phyloP scores from a whole-genome alignment of 1,140 invertebrate species.

The Panulirus ornatus region DNA sequence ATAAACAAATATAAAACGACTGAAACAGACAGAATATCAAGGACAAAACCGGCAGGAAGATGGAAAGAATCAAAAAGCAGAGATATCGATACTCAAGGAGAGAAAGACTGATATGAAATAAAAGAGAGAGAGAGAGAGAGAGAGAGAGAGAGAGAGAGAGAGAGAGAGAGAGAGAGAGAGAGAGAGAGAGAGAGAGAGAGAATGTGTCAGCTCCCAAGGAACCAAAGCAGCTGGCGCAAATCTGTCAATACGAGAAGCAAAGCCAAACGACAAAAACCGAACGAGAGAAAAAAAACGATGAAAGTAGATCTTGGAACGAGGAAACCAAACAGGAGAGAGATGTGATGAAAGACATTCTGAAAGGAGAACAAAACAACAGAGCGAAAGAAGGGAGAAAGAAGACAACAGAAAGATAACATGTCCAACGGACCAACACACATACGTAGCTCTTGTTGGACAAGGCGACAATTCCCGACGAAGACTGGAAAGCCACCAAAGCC shows the following conservation, averaged over 20 bases:
- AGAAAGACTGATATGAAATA: background rate
- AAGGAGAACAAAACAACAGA: too few relatives aligned
- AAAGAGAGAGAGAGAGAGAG: conserved; percentile 7
- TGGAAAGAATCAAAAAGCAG: too few relatives aligned
- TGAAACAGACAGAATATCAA: too few relatives aligned
- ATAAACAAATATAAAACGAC: too few relatives aligned
- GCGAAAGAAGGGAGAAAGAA: too few relatives aligned
- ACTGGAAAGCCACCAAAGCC: too few relatives aligned
- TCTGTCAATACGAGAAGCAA: background rate
- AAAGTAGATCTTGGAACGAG: background rate
- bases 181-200: conserved; percentile 15
- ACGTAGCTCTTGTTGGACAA: too few relatives aligned
- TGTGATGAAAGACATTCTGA: too few relatives aligned
- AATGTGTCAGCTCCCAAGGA: background rate
- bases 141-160: background rate
- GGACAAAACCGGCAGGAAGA: too few relatives aligned
- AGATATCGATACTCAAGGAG: background rate
- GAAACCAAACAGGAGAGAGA: background rate
- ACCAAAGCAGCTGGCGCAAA: background rate
- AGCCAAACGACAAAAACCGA: background rate
- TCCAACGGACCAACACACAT: too few relatives aligned
- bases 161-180: conserved; percentile 36
- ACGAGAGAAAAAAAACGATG: background rate
- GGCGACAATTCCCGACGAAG: too few relatives aligned
- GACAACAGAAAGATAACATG: too few relatives aligned